Conservation (phyloP, 1,140 invertebrate genomes). For the Dreissena rostriformis region DNA sequence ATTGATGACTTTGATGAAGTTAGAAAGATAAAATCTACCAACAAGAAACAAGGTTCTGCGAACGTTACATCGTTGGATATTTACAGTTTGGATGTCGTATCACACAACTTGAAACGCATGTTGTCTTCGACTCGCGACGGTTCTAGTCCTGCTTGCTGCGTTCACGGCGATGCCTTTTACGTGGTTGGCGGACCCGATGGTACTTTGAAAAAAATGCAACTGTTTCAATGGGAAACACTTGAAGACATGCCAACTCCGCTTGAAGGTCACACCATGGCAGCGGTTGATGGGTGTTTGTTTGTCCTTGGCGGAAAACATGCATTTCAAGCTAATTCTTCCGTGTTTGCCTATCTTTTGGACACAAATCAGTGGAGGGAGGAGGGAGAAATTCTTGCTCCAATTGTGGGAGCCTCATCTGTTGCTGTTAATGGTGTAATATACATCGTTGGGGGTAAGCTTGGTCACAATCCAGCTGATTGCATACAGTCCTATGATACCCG, state of each 20-base stretch:
- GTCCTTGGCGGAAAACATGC: constrained; percentile 16
- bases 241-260: constrained; percentile 10
- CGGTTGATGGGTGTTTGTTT: constrained; percentile 25
- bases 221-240: neutral
- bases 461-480: constrained; percentile 14
- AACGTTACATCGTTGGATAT: too few species aligned
- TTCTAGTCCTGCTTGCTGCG: constrained; percentile 2
- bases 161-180: constrained; percentile 24
- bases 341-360: neutral
- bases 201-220: constrained; percentile 1
- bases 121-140: too few species aligned
- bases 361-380: constrained; percentile 14
- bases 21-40: too few species aligned
- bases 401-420: constrained; percentile 20
- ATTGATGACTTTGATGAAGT: neutral
- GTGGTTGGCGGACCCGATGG: neutral
- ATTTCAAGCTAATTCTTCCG: constrained; percentile 2
- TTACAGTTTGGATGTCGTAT: too few species aligned
- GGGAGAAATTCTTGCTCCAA: constrained; percentile 31
- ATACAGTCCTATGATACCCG: constrained; percentile 30
- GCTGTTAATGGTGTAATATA: constrained; percentile 28
- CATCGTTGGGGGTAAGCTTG: constrained; percentile 30
- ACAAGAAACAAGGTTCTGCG: too few species aligned
- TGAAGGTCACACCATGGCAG: constrained; percentile 9
- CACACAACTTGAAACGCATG: too few species aligned